phyloP scores from a whole-genome alignment of 1,140 invertebrate genomes.

The Drosophila ficusphila region DNA sequence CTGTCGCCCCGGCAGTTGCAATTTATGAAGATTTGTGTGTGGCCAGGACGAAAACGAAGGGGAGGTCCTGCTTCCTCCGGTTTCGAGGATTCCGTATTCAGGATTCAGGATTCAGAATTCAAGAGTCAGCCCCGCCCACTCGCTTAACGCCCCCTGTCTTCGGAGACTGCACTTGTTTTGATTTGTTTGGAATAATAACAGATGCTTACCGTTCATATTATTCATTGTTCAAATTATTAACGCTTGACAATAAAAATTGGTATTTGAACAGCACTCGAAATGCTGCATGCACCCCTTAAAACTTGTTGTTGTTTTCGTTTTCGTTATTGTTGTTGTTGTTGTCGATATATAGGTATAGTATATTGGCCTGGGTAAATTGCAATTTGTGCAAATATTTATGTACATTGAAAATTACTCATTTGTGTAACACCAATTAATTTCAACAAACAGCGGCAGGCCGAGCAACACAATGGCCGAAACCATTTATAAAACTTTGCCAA shows the following conservation, averaged over 20 bases:
- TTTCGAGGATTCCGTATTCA: background rate
- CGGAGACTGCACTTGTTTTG: constrained; percentile 82
- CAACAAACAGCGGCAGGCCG: constrained; percentile 68
- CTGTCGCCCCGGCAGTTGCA: constrained; percentile 69
- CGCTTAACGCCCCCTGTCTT: constrained; percentile 42
- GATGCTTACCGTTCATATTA: constrained; percentile 83
- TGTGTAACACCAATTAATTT: constrained; percentile 83
- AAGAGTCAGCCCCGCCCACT: constrained; percentile 36
- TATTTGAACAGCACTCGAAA: constrained; percentile 76
- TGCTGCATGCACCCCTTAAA: constrained; percentile 2
- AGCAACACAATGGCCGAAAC: constrained; percentile 51
- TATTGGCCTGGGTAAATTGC: constrained; percentile 63
- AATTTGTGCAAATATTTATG: constrained; percentile 83
- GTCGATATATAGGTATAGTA: too few relatives aligned
- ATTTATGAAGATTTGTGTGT: constrained; percentile 84
- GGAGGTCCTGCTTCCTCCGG: background rate
- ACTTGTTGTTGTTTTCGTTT: too few relatives aligned
- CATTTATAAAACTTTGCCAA: constrained; percentile 68
- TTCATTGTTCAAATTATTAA: constrained; percentile 84
- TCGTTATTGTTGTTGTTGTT: too few relatives aligned
- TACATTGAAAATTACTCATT: constrained; percentile 83
- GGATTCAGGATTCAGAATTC: background rate
- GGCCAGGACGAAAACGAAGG: constrained; percentile 29
- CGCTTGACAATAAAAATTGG: constrained; percentile 83
- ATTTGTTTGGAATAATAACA: constrained; percentile 84